Evolutionary conservation across 2,888 invertebrate genomes (phyloP), one percentile per base, ranked within the genome.

Genomic region (Gymnosoma rotundatum): DNA sequence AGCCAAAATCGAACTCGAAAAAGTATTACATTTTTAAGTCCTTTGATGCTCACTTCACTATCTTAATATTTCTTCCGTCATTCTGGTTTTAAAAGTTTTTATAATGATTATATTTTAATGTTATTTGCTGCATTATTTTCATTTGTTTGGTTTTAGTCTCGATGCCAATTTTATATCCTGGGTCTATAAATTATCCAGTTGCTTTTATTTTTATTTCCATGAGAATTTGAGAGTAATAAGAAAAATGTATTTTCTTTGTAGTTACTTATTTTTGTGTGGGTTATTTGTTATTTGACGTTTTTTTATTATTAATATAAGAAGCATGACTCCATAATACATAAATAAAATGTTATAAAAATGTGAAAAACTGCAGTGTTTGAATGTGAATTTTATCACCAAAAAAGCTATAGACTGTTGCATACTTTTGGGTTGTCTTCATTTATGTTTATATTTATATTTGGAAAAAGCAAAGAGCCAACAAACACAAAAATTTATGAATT

Each of bases 261-360:
- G 32, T 38, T 67, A 8, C n/a, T 78, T 52, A 48, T 54, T 42
- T 61, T 38, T 45, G 12, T 45, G 20, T 12, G 18, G 18, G 48
- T 48, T 48, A 16, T 48, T 52, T 18, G n/a, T n/a, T n/a, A n/a
- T n/a, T n/a, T n/a, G n/a, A n/a, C n/a, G n/a, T 20, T 9, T 18
- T 52, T 18, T n/a, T 16, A n/a, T n/a, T 18, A 52, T 52, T 9
- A 52, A 18, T 10, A 20, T 52, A 42, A 73, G 60, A 48, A 32
- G 56, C 66, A 67, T 32, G 32, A 78, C 73, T 70, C 69, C 21
- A 48, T 81, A 78, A 82, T 32, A 32, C 32, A 32, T 85, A 82
- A 75, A 85, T 82, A 75, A 82, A 82, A 85, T 82, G 75, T 74
- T 82, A 72, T 82, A 85, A 82, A 82, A 82, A 82, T 85, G 78